A percentile compares a stretch with the other conserved stretches of the same genome.
Conservation (phyloP, 2,113 vertebrate genomes). For the Alethe castanea region DNA sequence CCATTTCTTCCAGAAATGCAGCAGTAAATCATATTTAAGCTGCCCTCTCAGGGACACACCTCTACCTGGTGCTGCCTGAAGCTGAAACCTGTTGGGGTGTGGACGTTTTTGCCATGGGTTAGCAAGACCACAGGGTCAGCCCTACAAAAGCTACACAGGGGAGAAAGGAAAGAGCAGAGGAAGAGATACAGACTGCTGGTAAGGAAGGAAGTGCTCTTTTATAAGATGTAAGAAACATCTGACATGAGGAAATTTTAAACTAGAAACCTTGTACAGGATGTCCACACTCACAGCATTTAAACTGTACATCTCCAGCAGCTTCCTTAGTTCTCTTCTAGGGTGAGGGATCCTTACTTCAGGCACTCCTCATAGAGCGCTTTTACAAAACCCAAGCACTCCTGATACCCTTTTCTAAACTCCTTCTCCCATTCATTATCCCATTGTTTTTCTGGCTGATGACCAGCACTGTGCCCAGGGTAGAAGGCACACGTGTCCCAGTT, state of each 20-base stretch:
- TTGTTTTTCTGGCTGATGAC: background rate
- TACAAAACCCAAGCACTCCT: background rate
- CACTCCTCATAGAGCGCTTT: background rate
- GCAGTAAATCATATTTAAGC: background rate
- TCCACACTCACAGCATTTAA: background rate
- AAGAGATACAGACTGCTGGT: background rate
- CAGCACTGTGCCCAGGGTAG: background rate
- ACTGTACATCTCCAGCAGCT: background rate
- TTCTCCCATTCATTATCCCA: background rate
- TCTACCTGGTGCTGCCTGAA: background rate
- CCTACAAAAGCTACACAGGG: background rate
- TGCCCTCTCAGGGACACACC: background rate
- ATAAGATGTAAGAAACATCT: background rate
- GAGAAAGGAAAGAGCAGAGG: background rate
- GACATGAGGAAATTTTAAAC: background rate
- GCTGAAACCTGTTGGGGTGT: background rate
- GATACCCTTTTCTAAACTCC: background rate
- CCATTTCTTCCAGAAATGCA: background rate
- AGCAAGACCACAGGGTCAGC: background rate
- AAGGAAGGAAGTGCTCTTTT: background rate
- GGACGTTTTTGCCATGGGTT: background rate
- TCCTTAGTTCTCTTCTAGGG: background rate
- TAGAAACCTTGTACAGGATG: background rate
- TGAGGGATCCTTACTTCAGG: background rate
- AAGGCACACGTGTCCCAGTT: rapidly evolving